Conservation (phyloP, 2,888 invertebrate genomes). For the Himalopsyche anomala region DNA sequence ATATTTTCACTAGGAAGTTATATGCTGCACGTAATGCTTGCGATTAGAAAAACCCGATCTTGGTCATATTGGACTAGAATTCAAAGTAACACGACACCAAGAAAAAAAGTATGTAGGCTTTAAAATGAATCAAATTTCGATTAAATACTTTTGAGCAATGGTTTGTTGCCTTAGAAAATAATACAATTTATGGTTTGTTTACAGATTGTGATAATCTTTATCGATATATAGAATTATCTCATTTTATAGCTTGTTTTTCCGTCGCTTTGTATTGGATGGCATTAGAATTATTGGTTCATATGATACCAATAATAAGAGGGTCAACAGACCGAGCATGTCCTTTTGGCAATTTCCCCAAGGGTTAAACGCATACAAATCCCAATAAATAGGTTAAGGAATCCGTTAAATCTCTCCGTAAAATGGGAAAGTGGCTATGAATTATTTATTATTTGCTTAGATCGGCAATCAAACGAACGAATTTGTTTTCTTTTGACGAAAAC, state of each 20-base stretch:
- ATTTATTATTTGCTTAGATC: conserved; percentile 31
- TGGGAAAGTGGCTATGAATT: conserved; percentile 22
- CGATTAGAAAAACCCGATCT: too few relatives aligned
- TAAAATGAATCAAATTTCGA: too few relatives aligned
- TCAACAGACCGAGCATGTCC: conserved; percentile 11
- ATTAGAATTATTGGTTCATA: conserved; percentile 4
- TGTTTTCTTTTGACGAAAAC: conserved; percentile 9
- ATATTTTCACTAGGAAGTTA: too few relatives aligned
- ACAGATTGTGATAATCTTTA: too few relatives aligned
- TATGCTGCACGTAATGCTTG: too few relatives aligned
- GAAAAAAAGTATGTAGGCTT: too few relatives aligned
- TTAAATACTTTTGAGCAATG: too few relatives aligned
- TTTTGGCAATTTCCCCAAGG: conserved; percentile 26
- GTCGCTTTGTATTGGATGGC: background rate
- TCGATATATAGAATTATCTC: background rate
- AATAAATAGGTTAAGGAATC: conserved; percentile 16
- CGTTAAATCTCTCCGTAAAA: conserved; percentile 5
- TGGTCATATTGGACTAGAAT: too few relatives aligned
- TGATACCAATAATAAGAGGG: conserved; percentile 3
- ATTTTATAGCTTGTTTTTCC: conserved; percentile 34
- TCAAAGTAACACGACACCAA: too few relatives aligned
- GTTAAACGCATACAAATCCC: conserved; percentile 26
- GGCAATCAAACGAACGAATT: conserved; percentile 3
- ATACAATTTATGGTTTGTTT: too few relatives aligned
- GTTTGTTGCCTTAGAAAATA: too few relatives aligned